Evolutionary conservation across 1,140 invertebrate species (phyloP).

Genomic region (Odontomachus brunneus): DNA sequence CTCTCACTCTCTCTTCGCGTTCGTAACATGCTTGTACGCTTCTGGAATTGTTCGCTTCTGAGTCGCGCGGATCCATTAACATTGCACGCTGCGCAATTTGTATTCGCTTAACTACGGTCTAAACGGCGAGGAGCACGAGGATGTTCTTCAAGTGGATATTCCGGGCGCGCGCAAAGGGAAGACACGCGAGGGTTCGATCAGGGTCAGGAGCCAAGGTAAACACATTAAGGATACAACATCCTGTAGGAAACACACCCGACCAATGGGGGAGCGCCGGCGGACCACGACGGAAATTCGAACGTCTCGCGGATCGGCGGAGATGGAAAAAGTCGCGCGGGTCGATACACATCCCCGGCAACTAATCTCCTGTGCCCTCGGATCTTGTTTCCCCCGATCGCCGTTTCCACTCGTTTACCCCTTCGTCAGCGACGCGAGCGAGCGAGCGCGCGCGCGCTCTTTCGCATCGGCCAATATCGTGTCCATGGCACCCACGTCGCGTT

Average conservation of each 20-base stretch:
- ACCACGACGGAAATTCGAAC: conserved; percentile 71
- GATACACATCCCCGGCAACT: conserved; percentile 5
- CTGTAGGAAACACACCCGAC: conserved; percentile 74
- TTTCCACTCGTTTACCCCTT: conserved; percentile 67
- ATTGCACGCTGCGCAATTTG: conserved; percentile 45
- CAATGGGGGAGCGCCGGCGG: conserved; percentile 64
- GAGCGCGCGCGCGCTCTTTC: neutral
- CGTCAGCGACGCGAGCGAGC: conserved; percentile 45
- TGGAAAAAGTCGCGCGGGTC: conserved; percentile 55
- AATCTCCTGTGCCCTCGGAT: conserved; percentile 69
- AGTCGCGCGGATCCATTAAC: conserved; percentile 50
- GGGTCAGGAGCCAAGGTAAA: conserved; percentile 80
- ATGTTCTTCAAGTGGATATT: conserved; percentile 36
- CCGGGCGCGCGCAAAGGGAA: conserved; percentile 37
- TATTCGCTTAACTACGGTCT: conserved; percentile 27
- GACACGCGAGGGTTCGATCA: conserved; percentile 65
- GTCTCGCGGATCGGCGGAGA: conserved; percentile 65
- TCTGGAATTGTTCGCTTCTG: conserved; percentile 16
- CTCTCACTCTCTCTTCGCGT: too few relatives aligned
- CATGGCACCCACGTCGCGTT: neutral
- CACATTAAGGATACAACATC: conserved; percentile 80
- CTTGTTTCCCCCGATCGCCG: conserved; percentile 57
- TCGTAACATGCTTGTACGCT: neutral
- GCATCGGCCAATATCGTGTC: neutral
- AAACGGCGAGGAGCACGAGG: conserved; percentile 27